phyloP scores from a whole-genome alignment of 2,888 invertebrate species.

The Hemistola chrysoprasaria region DNA sequence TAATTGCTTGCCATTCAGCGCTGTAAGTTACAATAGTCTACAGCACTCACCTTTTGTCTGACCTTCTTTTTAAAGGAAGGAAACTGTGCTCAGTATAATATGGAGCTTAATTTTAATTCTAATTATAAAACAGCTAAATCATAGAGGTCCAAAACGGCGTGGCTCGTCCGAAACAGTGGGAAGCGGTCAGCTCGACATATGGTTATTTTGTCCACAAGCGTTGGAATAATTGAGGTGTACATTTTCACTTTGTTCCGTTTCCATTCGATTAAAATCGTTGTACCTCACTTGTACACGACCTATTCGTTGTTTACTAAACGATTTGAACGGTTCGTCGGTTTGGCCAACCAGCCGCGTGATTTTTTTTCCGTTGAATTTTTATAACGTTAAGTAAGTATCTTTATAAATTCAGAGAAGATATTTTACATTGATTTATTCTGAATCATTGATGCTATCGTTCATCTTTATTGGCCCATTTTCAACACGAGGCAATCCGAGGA shows the following conservation, averaged over 20 bases:
- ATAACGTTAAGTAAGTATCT: too few species aligned
- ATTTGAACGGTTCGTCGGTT: constrained; percentile 77
- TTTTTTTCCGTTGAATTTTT: constrained; percentile 44
- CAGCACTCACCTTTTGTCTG: constrained; percentile 5
- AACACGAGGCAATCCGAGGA: too few species aligned
- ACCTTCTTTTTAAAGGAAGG: not conserved
- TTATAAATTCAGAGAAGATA: too few species aligned
- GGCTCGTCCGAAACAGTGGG: constrained; percentile 44
- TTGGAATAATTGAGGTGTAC: constrained; percentile 81
- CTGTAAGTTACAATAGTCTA: constrained; percentile 43
- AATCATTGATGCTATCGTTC: too few species aligned
- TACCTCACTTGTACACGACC: constrained; percentile 77
- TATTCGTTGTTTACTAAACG: constrained; percentile 81
- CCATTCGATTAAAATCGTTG: constrained; percentile 81
- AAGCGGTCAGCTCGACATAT: constrained; percentile 58
- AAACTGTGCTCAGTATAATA: too few species aligned
- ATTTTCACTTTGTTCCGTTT: constrained; percentile 82
- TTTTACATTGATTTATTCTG: too few species aligned
- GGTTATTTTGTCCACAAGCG: constrained; percentile 74
- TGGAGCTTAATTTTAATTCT: not conserved
- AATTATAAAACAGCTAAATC: constrained; percentile 12
- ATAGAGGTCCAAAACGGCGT: constrained; percentile 19
- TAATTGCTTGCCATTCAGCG: constrained; percentile 41
- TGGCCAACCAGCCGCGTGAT: constrained; percentile 54
- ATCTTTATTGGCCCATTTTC: too few species aligned